phyloP scores from a whole-genome alignment of 1,140 invertebrate genomes.

The Dreissena polymorpha region DNA sequence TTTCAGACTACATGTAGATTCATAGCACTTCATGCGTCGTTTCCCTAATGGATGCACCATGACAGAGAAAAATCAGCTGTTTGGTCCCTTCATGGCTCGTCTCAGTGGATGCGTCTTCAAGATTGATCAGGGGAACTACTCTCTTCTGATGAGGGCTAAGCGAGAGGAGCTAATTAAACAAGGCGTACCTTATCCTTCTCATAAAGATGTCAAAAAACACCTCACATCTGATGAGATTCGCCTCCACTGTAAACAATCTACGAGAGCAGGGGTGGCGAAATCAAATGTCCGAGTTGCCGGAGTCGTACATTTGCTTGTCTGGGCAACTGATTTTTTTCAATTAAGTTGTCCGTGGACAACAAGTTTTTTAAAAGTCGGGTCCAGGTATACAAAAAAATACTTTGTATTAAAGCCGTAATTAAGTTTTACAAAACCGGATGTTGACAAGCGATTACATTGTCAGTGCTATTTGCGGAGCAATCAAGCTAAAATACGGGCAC shows the following conservation, averaged over 20 bases:
- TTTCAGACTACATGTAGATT: slow-evolving; percentile 61
- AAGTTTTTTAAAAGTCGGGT: too few relatives aligned
- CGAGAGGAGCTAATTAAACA: slow-evolving; percentile 25
- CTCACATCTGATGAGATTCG: slow-evolving; percentile 56
- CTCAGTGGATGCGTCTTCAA: slow-evolving; percentile 61
- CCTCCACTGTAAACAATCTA: slow-evolving; percentile 57
- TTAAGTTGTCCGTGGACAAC: too few relatives aligned
- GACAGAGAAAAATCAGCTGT: slow-evolving; percentile 62
- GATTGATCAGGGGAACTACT: slow-evolving; percentile 55
- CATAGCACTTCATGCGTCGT: slow-evolving; percentile 70
- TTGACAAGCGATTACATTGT: too few relatives aligned
- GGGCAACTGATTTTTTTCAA: too few relatives aligned
- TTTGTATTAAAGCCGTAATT: too few relatives aligned
- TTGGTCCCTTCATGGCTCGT: slow-evolving; percentile 57
- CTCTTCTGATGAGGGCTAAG: slow-evolving; percentile 58
- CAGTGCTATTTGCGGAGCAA: too few relatives aligned
- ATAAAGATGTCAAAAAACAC: slow-evolving; percentile 34
- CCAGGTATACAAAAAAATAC: too few relatives aligned
- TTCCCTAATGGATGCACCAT: slow-evolving; percentile 57
- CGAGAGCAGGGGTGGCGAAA: too few relatives aligned
- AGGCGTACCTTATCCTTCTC: slow-evolving; percentile 14
- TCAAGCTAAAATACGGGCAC: too few relatives aligned
- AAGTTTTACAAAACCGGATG: too few relatives aligned
- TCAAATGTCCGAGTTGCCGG: too few relatives aligned
- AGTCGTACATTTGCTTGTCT: too few relatives aligned